A percentile compares a stretch with the other conserved stretches of the same genome.
phyloP scores from a whole-genome alignment of 2,113 vertebrate species.

The Oncorhynchus keta region DNA sequence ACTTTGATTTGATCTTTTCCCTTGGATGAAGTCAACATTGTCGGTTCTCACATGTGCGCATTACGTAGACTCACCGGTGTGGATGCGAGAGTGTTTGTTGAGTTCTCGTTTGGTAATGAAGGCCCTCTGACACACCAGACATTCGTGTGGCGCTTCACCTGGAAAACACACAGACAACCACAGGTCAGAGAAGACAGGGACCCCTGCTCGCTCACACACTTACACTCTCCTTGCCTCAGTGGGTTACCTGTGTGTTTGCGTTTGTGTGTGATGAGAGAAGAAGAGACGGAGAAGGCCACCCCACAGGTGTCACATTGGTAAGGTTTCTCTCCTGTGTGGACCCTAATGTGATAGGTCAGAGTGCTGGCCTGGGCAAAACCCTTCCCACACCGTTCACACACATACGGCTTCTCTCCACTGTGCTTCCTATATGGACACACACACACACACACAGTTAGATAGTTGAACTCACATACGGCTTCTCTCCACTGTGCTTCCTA shows the following conservation, averaged over 20 bases:
- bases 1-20: too few species aligned
- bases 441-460: not conserved
- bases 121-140: constrained; percentile 56
- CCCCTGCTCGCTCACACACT: not conserved
- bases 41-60: too few species aligned
- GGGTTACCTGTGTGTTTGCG: constrained; percentile 91
- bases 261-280: constrained; percentile 94
- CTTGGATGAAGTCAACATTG: too few species aligned
- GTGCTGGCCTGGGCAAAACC: constrained; percentile 97
- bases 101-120: constrained; percentile 91
- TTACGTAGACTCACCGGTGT: constrained; percentile 80
- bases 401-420: constrained; percentile 97
- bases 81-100: constrained; percentile 93
- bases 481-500: not conserved
- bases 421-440: constrained; percentile 79
- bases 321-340: constrained; percentile 96
- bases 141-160: constrained; percentile 75
- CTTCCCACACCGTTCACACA: constrained; percentile 92
- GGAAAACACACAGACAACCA: constrained; percentile 1
- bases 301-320: constrained; percentile 97
- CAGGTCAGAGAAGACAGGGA: too few species aligned
- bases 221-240: not conserved
- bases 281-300: constrained; percentile 95
- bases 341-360: constrained; percentile 91
- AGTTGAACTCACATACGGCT: not conserved